phyloP scores from a whole-genome alignment of 2,113 vertebrate species.

The Forbesichthys papilliferus region DNA sequence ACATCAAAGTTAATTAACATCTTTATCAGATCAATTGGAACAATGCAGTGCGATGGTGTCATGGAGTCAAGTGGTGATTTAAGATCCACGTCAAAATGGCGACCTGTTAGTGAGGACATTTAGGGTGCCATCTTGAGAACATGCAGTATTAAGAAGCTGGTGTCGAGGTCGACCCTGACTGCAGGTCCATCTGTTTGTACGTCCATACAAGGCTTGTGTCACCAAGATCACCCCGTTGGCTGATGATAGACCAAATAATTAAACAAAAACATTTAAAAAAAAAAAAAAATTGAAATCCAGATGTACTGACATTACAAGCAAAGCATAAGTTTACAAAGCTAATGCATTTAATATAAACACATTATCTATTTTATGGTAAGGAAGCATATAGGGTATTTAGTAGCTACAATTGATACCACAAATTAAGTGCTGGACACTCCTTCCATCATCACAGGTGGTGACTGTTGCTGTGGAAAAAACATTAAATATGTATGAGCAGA shows the following conservation, averaged over 20 bases:
- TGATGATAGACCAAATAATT: too few relatives aligned
- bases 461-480: background rate
- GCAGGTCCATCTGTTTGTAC: slow-evolving; percentile 27
- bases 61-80: too few relatives aligned
- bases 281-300: too few relatives aligned
- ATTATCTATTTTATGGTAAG: background rate
- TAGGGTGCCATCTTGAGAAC: background rate
- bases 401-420: slow-evolving; percentile 21
- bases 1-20: too few relatives aligned
- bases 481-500: too few relatives aligned
- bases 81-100: too few relatives aligned
- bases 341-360: background rate
- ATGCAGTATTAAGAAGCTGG: background rate
- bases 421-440: slow-evolving; percentile 1
- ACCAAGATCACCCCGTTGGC: slow-evolving; percentile 32
- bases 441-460: background rate
- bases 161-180: background rate
- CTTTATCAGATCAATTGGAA: background rate
- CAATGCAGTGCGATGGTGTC: too few relatives aligned
- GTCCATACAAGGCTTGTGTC: slow-evolving; percentile 22
- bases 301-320: too few relatives aligned
- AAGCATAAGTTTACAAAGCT: too few relatives aligned
- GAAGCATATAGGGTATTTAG: too few relatives aligned
- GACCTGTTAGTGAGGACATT: slow-evolving; percentile 13
- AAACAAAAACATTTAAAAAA: too few relatives aligned